Base-by-base conservation (phyloP, 2,113 vertebrate genomes). In the Hyperopisus bebe region DNA sequence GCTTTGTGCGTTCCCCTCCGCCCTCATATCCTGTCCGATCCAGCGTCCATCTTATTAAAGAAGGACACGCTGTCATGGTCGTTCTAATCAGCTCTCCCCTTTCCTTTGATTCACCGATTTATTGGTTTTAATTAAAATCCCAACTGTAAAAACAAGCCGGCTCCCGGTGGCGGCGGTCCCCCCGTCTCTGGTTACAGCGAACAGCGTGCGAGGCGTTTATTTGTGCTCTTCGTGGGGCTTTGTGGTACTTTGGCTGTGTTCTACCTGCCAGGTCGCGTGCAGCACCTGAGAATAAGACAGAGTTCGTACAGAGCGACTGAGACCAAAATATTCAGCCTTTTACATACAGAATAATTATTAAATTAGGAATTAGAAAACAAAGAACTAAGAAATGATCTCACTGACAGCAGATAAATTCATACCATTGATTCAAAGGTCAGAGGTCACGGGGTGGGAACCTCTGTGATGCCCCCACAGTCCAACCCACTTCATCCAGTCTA, bases 41-140 rank as follows among this genome's bases (percentile, higher is more conserved):
- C 89, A 90, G 89, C 89, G 86, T 88, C 83, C 24, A 24, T 92
- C 92, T 91, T 89, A 92, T 90, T 92, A 92, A 90, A 91, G 70
- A 90, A 90, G 82, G 91, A 39, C 91, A 92, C 91, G 39, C 87
- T 90, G 86, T 89, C 87, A 88, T 82, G 88, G 70, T 66, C 89
- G 77, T 89, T 92, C 74, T 62, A 83, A 89, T 88, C 89, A 47
- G 21, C 74, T 82, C 82, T 83, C 77, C 47, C 89, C 48, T 27
- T 83, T 91, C 91, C 90, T 92, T 92, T 92, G 66, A 89, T 90
- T 90, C 70, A 87, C 89, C 88, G 89, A 88, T 88, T 90, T 89
- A 91, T 92, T 89, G 85, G 83, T 91, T 91, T 91, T 90, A 90
- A 88, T 88, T 53, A 80, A 90, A 35, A 77, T n/a, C 13, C 39